Conservation (phyloP, 2,888 invertebrate species). For the Prenolepis imparis region DNA sequence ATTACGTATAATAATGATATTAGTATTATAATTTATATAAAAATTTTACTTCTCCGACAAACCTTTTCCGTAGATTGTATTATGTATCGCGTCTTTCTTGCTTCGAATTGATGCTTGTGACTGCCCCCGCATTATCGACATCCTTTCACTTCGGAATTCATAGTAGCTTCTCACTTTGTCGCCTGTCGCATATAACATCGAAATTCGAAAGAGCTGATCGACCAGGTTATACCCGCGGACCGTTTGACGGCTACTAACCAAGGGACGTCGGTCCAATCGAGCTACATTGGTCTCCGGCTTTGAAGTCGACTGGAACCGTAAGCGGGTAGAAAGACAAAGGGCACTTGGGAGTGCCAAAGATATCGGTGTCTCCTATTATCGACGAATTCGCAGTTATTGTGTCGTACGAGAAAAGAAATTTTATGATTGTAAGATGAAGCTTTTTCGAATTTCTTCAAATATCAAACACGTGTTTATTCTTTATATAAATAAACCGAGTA, state of each 20-base stretch:
- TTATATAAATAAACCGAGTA: neutral
- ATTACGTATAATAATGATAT: neutral
- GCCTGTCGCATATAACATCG: constrained; percentile 55
- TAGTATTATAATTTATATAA: constrained; percentile 12
- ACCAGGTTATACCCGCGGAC: constrained; percentile 56
- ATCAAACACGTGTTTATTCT: neutral
- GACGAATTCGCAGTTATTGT: constrained; percentile 61
- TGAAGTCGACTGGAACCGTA: constrained; percentile 74
- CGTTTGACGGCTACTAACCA: constrained; percentile 78
- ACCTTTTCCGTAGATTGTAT: neutral
- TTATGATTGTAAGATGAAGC: constrained; percentile 35
- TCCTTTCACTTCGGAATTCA: constrained; percentile 44
- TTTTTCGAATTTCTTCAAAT: neutral
- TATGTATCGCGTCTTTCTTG: neutral
- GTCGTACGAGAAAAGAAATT: constrained; percentile 44
- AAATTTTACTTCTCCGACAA: constrained; percentile 45
- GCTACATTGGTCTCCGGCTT: constrained; percentile 72
- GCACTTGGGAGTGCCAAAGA: constrained; percentile 63
- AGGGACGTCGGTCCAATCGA: constrained; percentile 77
- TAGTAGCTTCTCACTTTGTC: constrained; percentile 63
- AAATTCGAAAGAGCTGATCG: constrained; percentile 66
- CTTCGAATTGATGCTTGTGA: neutral
- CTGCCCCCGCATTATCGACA: neutral
- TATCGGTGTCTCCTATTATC: constrained; percentile 67
- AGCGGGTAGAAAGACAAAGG: constrained; percentile 61